Conservation (phyloP, 2,888 invertebrate genomes). For the Apamea anceps region DNA sequence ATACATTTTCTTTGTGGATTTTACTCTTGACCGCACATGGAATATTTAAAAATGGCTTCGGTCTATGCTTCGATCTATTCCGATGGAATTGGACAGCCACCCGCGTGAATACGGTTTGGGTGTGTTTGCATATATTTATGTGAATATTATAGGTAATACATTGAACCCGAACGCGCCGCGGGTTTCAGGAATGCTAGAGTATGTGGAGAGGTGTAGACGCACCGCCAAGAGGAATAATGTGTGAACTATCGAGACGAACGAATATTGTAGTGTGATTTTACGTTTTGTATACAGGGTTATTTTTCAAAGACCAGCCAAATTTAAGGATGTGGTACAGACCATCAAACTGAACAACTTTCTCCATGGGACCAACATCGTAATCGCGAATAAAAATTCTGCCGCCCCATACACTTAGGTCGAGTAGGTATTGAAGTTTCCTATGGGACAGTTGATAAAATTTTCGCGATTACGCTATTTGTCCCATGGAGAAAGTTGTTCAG, state of each 20-base stretch:
- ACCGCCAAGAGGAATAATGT: background rate
- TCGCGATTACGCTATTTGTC: too few species aligned
- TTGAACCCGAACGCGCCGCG: constrained; percentile 23
- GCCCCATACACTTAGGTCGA: too few species aligned
- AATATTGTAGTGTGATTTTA: background rate
- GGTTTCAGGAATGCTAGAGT: constrained; percentile 16
- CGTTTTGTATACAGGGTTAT: too few species aligned
- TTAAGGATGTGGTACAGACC: too few species aligned
- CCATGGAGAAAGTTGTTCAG: too few species aligned
- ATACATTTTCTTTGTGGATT: constrained; percentile 90
- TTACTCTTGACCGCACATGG: constrained; percentile 89
- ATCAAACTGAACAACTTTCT: too few species aligned
- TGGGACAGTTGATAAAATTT: too few species aligned
- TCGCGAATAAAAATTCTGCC: too few species aligned
- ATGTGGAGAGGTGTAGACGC: background rate
- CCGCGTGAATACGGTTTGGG: constrained; percentile 79
- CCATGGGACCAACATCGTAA: too few species aligned
- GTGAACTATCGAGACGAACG: background rate
- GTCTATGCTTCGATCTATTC: constrained; percentile 80
- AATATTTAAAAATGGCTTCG: constrained; percentile 88
- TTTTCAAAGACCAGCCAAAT: too few species aligned
- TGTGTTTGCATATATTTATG: constrained; percentile 75
- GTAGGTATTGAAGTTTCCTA: too few species aligned
- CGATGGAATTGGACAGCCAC: constrained; percentile 83
- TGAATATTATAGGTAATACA: constrained; percentile 66